A percentile compares a stretch with the other conserved stretches of the same genome.
phyloP scores from a whole-genome alignment of 2,888 invertebrate genomes.

The Caenorhabditis zanzibari region DNA sequence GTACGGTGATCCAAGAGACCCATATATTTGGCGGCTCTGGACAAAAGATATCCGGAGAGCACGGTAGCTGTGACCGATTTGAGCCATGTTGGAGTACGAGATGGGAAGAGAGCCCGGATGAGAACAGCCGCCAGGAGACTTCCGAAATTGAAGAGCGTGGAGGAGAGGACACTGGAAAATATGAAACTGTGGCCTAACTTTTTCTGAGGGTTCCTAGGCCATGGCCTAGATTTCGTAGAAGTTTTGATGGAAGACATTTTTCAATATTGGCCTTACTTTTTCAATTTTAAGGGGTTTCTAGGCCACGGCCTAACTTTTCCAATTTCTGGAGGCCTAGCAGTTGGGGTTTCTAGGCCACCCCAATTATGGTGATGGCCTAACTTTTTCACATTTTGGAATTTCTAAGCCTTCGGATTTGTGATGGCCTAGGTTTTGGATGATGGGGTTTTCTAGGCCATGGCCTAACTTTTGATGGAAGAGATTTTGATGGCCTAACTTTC shows the following conservation, averaged over 20 bases:
- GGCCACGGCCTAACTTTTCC: background rate
- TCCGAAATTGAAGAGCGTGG: constrained; percentile 92
- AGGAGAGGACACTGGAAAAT: constrained; percentile 84
- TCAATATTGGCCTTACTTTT: too few relatives aligned
- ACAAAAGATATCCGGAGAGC: constrained; percentile 88
- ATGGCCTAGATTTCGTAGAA: too few relatives aligned
- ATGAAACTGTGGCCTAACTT: too few relatives aligned
- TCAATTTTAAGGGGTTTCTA: background rate
- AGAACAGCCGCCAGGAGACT: constrained; percentile 94
- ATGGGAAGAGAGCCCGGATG: constrained; percentile 89
- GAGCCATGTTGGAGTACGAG: constrained; percentile 85
- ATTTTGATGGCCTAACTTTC: background rate
- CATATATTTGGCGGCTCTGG: constrained; percentile 87
- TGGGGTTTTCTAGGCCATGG: too few relatives aligned
- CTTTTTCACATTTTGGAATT: too few relatives aligned
- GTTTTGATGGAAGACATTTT: too few relatives aligned
- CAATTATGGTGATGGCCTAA: too few relatives aligned
- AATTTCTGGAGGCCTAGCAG: too few relatives aligned
- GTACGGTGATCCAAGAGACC: constrained; percentile 86
- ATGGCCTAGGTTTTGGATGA: too few relatives aligned
- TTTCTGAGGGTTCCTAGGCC: background rate
- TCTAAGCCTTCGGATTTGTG: too few relatives aligned
- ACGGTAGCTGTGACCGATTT: constrained; percentile 89
- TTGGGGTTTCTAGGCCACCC: too few relatives aligned
- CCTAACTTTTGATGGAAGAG: background rate